Base-by-base conservation (phyloP, 2,888 invertebrate genomes). In the Drosophila paracracens region DNA sequence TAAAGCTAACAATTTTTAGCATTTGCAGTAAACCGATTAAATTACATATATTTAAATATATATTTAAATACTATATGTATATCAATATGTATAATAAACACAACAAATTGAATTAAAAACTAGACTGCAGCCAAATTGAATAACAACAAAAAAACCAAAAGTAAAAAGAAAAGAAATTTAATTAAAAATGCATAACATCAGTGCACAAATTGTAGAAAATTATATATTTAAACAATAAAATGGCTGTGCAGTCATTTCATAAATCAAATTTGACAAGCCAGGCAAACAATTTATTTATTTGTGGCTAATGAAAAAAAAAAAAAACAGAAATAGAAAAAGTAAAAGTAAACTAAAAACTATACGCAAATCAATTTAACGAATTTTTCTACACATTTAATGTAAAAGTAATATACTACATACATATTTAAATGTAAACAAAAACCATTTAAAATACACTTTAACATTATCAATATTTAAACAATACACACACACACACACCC, bases 341-440 rank as follows among this genome's bases (percentile, higher is more conserved):
- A 57, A 46, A 67, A 36, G 11, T 36, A 51, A 74, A 74, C 65
- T 54, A 81, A 64, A 69, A 73, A 76, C 72, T 80, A 80, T 70
- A 90, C 80, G 86, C 89, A 86, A 90, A 90, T 86, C 85, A 90
- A 90, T 88, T 90, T 83, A 86, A 88, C 85, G 85, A 86, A 86
- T 86, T 86, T 86, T 86, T 86, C 89, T 86, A 86, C 90, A 86
- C 87, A 90, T 85, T 80, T 82, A 88, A 90, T 90, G 83, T 90
- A 90, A 85, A 77, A 74, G 67, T 88, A 89, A 71, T 71, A 62
- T 73, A 72, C 70, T 69, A 63, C 68, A 66, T 65, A 70, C 58
- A 70, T 71, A 50, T 53, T 43, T 76, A 52, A 58, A 56, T 70
- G 40, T 68, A 82, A 74, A 70, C 70, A 64, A 66, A 76, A 67